These are phyloP conservation scores for Paratilapia polleni DNA, from an alignment of 2,113 vertebrate species.

Conservation along the genomic window DNA sequence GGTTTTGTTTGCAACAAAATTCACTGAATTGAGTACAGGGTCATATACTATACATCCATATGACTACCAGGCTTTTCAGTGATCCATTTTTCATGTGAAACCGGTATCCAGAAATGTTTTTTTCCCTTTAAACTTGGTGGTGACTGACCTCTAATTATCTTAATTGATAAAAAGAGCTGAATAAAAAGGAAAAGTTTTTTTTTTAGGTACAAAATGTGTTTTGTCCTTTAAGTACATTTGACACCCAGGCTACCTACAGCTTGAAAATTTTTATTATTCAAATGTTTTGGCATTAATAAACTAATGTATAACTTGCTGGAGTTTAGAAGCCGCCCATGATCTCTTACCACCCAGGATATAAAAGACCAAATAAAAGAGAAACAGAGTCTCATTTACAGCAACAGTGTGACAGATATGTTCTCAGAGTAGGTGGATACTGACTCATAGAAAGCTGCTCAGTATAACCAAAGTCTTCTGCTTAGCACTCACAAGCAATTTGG, in stretches of 20 bases:
- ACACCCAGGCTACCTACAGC: neutral
- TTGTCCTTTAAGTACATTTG: neutral
- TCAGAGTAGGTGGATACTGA: neutral
- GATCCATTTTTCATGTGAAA: neutral
- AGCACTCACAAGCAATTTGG: neutral
- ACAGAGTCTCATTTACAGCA: neutral
- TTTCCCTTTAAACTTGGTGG: slow-evolving; percentile 16
- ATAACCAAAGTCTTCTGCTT: neutral
- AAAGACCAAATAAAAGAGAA: neutral
- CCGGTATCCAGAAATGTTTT: slow-evolving; percentile 31
- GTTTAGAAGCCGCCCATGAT: neutral
- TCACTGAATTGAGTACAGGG: neutral
- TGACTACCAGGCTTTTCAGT: too few relatives aligned
- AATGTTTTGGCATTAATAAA: slow-evolving; percentile 12
- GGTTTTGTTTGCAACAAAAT: neutral
- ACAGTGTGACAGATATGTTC: slow-evolving; percentile 11
- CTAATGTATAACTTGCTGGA: neutral
- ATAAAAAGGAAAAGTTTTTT: neutral
- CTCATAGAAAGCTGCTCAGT: slow-evolving; percentile 15
- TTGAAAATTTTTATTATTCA: slow-evolving; percentile 3
- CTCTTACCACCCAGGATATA: slow-evolving; percentile 1
- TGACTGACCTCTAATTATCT: slow-evolving; percentile 44
- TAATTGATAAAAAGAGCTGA: slow-evolving; percentile 24
- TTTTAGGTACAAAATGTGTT: neutral
- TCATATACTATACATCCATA: neutral